A percentile compares a stretch with the other conserved stretches of the same genome.
Evolutionary conservation across 2,113 vertebrate genomes (phyloP).

Genomic region (Ifrita kowaldi): DNA sequence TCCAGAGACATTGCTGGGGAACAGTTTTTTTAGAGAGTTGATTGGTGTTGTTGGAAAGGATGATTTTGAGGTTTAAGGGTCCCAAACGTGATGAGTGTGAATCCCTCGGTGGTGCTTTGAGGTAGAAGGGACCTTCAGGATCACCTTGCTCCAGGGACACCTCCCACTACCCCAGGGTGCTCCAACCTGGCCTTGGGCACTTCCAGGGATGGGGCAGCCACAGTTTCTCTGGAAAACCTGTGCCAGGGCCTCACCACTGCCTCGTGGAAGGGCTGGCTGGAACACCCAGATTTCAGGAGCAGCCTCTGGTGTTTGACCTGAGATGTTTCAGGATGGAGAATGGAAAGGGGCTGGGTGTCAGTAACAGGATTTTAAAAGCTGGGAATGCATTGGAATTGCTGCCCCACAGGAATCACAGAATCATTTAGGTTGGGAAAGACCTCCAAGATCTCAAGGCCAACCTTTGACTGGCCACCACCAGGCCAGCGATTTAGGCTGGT

Average conservation of each 20-base stretch:
- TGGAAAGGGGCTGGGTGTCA: background rate
- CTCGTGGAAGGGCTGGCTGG: background rate
- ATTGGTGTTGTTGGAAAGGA: background rate
- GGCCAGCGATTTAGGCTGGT: background rate
- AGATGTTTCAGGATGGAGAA: background rate
- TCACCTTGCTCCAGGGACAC: rapidly evolving
- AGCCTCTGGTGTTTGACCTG: background rate
- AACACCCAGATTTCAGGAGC: background rate
- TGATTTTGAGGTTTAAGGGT: background rate
- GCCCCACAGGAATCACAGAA: background rate
- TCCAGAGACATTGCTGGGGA: background rate
- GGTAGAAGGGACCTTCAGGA: background rate
- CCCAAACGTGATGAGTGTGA: rapidly evolving
- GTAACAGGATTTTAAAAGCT: background rate
- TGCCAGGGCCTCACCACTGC: background rate
- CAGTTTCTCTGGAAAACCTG: background rate
- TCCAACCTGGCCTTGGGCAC: background rate
- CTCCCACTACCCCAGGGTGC: background rate
- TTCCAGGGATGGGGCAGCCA: background rate
- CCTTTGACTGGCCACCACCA: background rate
- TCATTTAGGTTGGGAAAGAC: background rate
- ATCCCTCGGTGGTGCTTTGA: background rate
- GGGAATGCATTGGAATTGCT: background rate
- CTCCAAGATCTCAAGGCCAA: background rate
- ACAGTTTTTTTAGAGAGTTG: background rate